A percentile compares a stretch with the other conserved stretches of the same genome.
phyloP scores from a whole-genome alignment of 2,797 vertebrate genomes.

The Takifugu ocellatus region DNA sequence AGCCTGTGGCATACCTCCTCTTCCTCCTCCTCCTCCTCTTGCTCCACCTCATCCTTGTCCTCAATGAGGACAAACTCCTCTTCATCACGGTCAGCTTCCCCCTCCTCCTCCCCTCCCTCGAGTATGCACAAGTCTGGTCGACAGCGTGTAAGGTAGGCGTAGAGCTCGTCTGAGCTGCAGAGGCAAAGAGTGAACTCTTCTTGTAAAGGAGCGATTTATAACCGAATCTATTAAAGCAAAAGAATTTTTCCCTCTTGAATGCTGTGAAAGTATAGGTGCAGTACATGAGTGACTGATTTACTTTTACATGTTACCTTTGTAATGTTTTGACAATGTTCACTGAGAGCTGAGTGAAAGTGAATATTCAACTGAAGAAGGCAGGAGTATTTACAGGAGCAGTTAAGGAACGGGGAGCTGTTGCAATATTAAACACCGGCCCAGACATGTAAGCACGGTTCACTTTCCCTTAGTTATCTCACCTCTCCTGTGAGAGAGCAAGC shows the following conservation, averaged over 20 bases:
- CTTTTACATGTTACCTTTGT: conserved; percentile 11
- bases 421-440: no score
- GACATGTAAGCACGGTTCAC: no score
- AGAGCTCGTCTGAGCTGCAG: conserved; percentile 73
- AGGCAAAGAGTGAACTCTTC: conserved; percentile 22
- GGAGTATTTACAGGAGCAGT: neutral
- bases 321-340: conserved; percentile 9
- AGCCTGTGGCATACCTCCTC: conserved; percentile 52
- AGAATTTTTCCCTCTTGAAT: no score
- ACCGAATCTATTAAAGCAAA: no score
- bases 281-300: no score
- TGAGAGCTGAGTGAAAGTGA: conserved; percentile 4
- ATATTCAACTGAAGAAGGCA: conserved; percentile 18
- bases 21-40: conserved; percentile 49
- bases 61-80: conserved; percentile 81
- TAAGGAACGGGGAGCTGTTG: no score
- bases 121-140: conserved; percentile 73
- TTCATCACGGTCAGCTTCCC: conserved; percentile 62
- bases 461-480: conserved; percentile 44
- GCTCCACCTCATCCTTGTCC: conserved; percentile 53
- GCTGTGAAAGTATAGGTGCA: no score
- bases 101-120: conserved; percentile 65
- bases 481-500: conserved; percentile 77
- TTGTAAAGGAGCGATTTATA: neutral
- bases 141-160: conserved; percentile 71